Base-by-base conservation (phyloP, 2,888 invertebrate species). In the Agapetus fuscipes region DNA sequence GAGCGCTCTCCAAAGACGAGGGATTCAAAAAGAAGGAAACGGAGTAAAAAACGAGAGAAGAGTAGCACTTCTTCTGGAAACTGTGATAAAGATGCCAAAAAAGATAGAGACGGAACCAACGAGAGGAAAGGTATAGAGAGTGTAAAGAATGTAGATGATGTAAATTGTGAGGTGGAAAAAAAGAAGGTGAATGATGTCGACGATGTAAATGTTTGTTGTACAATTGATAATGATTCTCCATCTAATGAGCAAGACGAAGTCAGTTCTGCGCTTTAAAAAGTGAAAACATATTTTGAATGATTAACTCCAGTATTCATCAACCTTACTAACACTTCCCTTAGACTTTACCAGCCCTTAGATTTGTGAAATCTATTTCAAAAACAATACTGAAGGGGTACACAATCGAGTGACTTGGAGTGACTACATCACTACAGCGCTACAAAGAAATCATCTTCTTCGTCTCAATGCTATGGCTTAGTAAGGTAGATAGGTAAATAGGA, bases 1-100 rank as follows among this genome's bases (percentile, higher is more conserved):
- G 71, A 71, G 49, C 56, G 69, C 39, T 70, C 71, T 9, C 70
- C 72, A 3, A 71, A 70, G 49, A 63, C 63, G 7, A 54, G 64
- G 30, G 64, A 66, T 44, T 66, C 67, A 0, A 66, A 66, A 52
- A 53, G 68, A 34, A 52, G 64, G 17, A 64, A 66, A 45, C 63
- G 66, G 50, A 63, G 64, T 13, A 66, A 66, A 48, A 66, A 66
- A 49, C 60, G 62, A 48, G 59, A 60, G 13, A 62, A 64, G 46
- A 62, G 62, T 9, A 34, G n/a, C n/a, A n/a, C n/a, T n/a, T n/a
- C n/a, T n/a, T n/a, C n/a, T n/a, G 49, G 49, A 20, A 49, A 49
- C 30, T 49, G 38, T 17, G 45, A 42, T 28, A 46, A 43, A 30
- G 49, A 40, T 57, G 60, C 49, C 55, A 64, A 50, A 59, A 62